Base-by-base conservation (phyloP, 1,140 invertebrate species). In the Manduca sexta region DNA sequence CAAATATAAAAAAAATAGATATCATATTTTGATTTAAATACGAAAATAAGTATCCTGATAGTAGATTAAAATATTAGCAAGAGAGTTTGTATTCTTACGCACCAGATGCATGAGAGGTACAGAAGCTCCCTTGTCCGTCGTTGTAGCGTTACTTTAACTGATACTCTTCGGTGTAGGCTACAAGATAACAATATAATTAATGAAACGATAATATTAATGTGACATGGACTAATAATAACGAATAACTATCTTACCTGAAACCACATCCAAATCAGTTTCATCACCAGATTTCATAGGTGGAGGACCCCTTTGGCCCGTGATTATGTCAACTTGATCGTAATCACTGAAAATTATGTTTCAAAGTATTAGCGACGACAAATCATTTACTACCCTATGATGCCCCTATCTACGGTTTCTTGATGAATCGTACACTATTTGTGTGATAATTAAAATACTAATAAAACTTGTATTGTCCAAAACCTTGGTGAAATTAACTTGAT, bases 31-130 rank as follows among this genome's bases (percentile, higher is more conserved):
- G n/a, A n/a, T n/a, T n/a, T n/a, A n/a, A n/a, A n/a, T n/a, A n/a
- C n/a, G n/a, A n/a, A n/a, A n/a, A n/a, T n/a, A n/a, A n/a, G n/a
- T n/a, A n/a, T n/a, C n/a, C n/a, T n/a, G n/a, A n/a, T n/a, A n/a
- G n/a, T n/a, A 26, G 21, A 26, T 37, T 18, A 21, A 43, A 40
- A 31, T 33, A 42, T 40, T 11, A 15, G 11, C 7, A 31, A 33
- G 1, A 49, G 16, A 39, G 12, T 30, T 3, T 30, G 26, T 1
- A 3, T 29, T 26, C 3, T 1, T 21, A 64, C 76, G 49, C 65
- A 87, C 85, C 56, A 87, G 67, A 66, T 86, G 84, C 71, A 87
- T 81, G 10, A 87, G 57, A 18, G 85, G 85, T 8, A 87, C 80
- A 0, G 81, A 79, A 15, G 83, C 72, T 4, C 72, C 69, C 31